Evolutionary conservation across 2,888 invertebrate genomes (phyloP).

Genomic region (Resseliella maxima): DNA sequence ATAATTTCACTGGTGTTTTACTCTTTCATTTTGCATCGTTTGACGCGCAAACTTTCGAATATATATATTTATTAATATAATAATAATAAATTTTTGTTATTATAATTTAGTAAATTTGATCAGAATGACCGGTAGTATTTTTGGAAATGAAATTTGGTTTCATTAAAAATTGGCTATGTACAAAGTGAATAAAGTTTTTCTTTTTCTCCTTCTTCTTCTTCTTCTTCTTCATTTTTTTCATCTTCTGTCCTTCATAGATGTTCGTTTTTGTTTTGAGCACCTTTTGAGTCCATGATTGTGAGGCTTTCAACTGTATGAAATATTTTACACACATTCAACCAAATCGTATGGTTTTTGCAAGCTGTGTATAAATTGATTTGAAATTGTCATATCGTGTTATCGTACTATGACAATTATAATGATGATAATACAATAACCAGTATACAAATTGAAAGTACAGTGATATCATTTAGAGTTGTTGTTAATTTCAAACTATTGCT

Average conservation of each 20-base stretch:
- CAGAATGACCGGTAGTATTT: constrained; percentile 24
- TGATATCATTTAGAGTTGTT: background rate
- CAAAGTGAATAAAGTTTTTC: background rate
- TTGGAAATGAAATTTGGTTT: background rate
- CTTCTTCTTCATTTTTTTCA: no score
- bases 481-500: background rate
- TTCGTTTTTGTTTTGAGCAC: no score
- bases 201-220: background rate
- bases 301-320: no score
- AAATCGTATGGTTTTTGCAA: background rate
- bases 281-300: background rate
- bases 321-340: background rate
- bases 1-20: constrained; percentile 19
- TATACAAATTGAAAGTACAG: background rate
- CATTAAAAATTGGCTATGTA: constrained; percentile 12
- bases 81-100: background rate
- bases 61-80: background rate
- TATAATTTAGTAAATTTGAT: constrained; percentile 1
- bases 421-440: background rate
- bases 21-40: background rate
- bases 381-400: no score
- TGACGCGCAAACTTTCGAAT: background rate
- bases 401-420: background rate
- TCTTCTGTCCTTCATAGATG: no score
- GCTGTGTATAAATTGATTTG: no score